Evolutionary conservation across 2,888 invertebrate genomes (phyloP).

Genomic region (Tiliacea aurago): DNA sequence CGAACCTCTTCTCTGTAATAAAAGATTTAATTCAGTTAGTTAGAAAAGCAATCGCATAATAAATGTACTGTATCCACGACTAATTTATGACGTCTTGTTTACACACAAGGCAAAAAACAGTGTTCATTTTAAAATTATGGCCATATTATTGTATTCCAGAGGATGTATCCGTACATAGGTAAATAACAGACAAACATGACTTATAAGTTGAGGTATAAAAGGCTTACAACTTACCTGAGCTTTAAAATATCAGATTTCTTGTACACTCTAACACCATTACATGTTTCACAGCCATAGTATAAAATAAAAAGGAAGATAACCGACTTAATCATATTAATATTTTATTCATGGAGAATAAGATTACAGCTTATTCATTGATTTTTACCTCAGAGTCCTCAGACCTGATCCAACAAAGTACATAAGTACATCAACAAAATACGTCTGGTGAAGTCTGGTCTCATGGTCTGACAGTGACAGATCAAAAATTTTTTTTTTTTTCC

Average conservation of each 20-base stretch:
- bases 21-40: neutral
- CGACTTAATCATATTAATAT: slow-evolving; percentile 63
- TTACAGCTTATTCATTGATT: slow-evolving; percentile 3
- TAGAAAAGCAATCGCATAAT: neutral
- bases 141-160: neutral
- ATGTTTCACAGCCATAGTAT: slow-evolving; percentile 70
- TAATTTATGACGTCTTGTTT: neutral
- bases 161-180: neutral
- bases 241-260: slow-evolving; percentile 90
- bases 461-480: too few species aligned
- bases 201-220: neutral
- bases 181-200: neutral
- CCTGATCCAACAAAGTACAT: too few species aligned
- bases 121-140: neutral
- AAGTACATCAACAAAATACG: too few species aligned
- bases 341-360: neutral
- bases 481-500: too few species aligned
- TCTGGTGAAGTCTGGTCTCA: too few species aligned
- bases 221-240: slow-evolving; percentile 84
- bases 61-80: neutral
- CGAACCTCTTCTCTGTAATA: slow-evolving; percentile 95
- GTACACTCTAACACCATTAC: slow-evolving; percentile 86
- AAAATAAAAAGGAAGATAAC: slow-evolving; percentile 69
- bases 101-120: neutral
- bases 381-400: too few species aligned